Percentiles rank a stretch among this genome's conserved stretches.
These are phyloP conservation scores for Adrianichthys oophorus DNA, from an alignment of 2,797 vertebrate species.

Conservation along the genomic window DNA sequence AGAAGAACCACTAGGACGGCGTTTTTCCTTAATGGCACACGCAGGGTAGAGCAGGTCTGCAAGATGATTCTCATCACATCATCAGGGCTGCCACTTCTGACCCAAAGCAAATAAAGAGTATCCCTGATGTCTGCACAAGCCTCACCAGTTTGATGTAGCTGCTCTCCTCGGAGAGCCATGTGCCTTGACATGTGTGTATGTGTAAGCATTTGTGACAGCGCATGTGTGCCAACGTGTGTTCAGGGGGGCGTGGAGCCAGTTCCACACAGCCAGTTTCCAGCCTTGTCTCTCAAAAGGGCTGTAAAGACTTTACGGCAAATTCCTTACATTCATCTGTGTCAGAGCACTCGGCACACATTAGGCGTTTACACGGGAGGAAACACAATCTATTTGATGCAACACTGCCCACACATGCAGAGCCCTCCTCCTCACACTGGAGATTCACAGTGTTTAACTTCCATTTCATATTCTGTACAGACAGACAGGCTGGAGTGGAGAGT, in stretches of 20 bases:
- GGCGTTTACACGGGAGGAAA: conserved; percentile 82
- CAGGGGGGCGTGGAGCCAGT: conserved; percentile 53
- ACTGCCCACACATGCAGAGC: conserved; percentile 79
- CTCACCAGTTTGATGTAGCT: conserved; percentile 64
- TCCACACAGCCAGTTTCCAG: conserved; percentile 64
- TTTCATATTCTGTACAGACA: conserved; percentile 79
- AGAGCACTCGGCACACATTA: conserved; percentile 78
- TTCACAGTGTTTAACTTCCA: conserved; percentile 80
- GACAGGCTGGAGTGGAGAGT: conserved; percentile 56
- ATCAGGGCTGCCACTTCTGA: conserved; percentile 68
- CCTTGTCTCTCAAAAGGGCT: conserved; percentile 77
- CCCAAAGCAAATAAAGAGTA: conserved; percentile 77
- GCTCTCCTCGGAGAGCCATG: conserved; percentile 59
- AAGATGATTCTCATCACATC: conserved; percentile 65
- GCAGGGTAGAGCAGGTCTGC: conserved; percentile 20
- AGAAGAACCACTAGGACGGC: conserved; percentile 39
- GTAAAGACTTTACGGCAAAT: conserved; percentile 82
- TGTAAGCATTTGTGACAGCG: conserved; percentile 59
- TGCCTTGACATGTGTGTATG: conserved; percentile 63
- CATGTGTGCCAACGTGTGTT: conserved; percentile 31
- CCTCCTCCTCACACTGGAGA: conserved; percentile 70
- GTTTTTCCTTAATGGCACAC: conserved; percentile 27
- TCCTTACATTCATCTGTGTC: conserved; percentile 84
- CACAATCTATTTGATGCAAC: conserved; percentile 85
- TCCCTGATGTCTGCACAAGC: conserved; percentile 65